Evolutionary conservation across 2,113 vertebrate genomes (phyloP).

Genomic region (Enhydra lutris): DNA sequence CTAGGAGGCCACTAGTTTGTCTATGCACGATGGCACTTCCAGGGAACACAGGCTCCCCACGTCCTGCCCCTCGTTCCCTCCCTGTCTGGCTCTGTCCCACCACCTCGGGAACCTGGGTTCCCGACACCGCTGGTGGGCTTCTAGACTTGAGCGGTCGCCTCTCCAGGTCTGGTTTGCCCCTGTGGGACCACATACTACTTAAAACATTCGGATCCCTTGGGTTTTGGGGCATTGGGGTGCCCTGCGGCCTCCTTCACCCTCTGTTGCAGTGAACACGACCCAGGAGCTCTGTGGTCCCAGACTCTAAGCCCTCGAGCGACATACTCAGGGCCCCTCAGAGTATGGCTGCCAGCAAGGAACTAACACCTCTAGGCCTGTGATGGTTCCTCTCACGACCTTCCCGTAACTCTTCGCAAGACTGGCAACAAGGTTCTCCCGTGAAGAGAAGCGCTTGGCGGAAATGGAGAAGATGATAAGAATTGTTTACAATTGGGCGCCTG

Average conservation of each 20-base stretch:
- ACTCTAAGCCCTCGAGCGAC: background rate
- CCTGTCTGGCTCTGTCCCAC: background rate
- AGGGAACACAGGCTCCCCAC: background rate
- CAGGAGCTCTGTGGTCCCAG: background rate
- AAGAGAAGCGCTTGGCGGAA: background rate
- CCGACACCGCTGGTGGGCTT: background rate
- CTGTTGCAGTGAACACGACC: background rate
- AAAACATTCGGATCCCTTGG: background rate
- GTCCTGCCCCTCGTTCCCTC: background rate
- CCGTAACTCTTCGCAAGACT: background rate
- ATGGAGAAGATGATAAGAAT: background rate
- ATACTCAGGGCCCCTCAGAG: background rate
- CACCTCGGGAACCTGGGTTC: no score
- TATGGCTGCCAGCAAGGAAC: background rate
- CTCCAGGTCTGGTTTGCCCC: background rate
- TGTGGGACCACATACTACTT: background rate
- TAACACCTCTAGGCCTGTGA: background rate
- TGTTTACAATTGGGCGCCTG: background rate
- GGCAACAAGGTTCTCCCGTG: background rate
- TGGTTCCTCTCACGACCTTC: background rate
- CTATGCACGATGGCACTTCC: background rate
- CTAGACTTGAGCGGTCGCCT: background rate
- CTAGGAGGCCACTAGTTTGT: background rate
- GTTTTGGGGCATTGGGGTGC: background rate
- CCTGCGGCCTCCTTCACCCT: background rate